Evolutionary conservation across 2,113 vertebrate species (phyloP).

Genomic region (Tiliqua scincoides): DNA sequence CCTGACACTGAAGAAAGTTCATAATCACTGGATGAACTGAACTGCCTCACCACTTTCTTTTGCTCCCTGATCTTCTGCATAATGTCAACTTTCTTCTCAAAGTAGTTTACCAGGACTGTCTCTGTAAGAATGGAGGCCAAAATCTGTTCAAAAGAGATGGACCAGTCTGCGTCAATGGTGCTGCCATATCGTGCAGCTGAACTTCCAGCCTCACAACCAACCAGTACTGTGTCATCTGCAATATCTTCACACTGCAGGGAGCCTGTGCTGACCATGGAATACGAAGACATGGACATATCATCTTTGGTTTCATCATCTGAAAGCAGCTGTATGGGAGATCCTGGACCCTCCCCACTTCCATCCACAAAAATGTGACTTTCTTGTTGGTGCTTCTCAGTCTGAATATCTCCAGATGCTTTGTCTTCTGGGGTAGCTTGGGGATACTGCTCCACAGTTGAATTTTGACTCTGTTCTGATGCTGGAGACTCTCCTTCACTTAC

Average conservation of each 20-base stretch:
- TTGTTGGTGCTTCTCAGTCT: conserved; percentile 58
- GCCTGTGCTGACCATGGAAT: conserved; percentile 89
- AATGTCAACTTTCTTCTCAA: conserved; percentile 89
- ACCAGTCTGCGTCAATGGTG: conserved; percentile 89
- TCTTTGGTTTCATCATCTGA: conserved; percentile 90
- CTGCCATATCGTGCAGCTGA: conserved; percentile 74
- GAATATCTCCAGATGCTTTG: conserved; percentile 48
- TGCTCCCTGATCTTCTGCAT: conserved; percentile 86
- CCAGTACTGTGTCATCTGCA: conserved; percentile 86
- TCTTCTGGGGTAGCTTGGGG: conserved; percentile 57
- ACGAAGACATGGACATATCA: conserved; percentile 92
- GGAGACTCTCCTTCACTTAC: conserved; percentile 67
- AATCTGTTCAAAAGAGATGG: conserved; percentile 96
- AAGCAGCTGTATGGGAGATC: conserved; percentile 73
- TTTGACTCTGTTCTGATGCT: conserved; percentile 55
- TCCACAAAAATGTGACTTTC: conserved; percentile 71
- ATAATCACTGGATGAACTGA: conserved; percentile 88
- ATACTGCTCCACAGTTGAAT: conserved; percentile 57
- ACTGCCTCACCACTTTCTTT: conserved; percentile 88
- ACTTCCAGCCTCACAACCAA: conserved; percentile 75
- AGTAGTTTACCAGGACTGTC: conserved; percentile 91
- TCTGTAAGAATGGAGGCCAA: conserved; percentile 95
- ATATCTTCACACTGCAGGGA: conserved; percentile 93
- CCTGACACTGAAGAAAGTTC: conserved; percentile 80
- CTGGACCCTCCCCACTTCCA: conserved; percentile 67